Percentiles rank a stretch among this genome's conserved stretches.
These are phyloP conservation scores for Acipenser oxyrinchus DNA, from an alignment of 2,797 vertebrate genomes.

Conservation along the genomic window DNA sequence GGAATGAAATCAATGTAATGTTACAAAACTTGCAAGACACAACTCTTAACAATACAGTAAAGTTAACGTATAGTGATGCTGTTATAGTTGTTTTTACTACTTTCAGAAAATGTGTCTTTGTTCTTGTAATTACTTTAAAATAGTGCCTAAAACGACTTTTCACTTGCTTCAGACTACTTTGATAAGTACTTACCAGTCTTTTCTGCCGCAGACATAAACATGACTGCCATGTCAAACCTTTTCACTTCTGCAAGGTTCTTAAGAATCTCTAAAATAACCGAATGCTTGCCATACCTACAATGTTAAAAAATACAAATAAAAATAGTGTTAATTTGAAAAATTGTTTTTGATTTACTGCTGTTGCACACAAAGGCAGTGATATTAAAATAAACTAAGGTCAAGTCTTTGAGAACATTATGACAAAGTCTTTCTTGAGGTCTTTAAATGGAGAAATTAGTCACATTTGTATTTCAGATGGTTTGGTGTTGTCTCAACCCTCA, in stretches of 20 bases:
- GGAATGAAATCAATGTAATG: not conserved
- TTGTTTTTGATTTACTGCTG: no score
- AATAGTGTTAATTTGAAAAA: no score
- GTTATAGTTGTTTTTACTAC: not conserved
- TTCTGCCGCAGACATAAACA: constrained; percentile 87
- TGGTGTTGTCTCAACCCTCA: no score
- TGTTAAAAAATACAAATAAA: not conserved
- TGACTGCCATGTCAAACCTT: constrained; percentile 90
- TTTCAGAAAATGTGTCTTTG: not conserved
- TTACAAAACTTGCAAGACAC: not conserved
- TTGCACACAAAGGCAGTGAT: no score
- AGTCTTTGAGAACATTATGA: no score
- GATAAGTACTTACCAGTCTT: constrained; percentile 69
- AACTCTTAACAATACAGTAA: not conserved
- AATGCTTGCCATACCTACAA: constrained; percentile 69
- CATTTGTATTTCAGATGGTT: no score
- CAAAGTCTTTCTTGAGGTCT: no score
- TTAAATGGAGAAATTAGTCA: no score
- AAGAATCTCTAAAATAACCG: constrained; percentile 69
- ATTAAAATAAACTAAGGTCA: no score
- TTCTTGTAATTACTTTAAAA: not conserved
- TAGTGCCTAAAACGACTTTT: not conserved
- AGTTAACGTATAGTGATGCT: not conserved
- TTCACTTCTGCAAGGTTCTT: constrained; percentile 68
- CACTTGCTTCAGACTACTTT: not conserved